Conservation (phyloP, 2,797 vertebrate genomes). For the Characodon lateralis region DNA sequence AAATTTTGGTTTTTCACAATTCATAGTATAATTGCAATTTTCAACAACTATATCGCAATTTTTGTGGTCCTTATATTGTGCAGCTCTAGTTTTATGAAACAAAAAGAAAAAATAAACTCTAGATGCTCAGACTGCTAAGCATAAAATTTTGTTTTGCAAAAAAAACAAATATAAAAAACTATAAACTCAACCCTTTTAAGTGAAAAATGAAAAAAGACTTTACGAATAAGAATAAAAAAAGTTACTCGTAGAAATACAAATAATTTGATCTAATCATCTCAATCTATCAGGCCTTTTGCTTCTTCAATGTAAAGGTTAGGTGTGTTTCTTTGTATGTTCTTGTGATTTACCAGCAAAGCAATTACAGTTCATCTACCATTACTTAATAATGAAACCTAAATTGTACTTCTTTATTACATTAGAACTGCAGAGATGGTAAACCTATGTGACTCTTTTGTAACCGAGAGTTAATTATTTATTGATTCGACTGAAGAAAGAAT, state of each 20-base stretch:
- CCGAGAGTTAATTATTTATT: constrained; percentile 31
- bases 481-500: constrained; percentile 33
- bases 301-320: background rate
- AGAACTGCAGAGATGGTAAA: background rate
- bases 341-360: background rate
- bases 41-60: background rate
- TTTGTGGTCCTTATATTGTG: background rate
- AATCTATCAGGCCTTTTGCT: background rate
- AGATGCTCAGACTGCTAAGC: background rate
- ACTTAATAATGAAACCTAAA: background rate
- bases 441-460: constrained; percentile 5
- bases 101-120: background rate
- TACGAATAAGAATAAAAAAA: background rate
- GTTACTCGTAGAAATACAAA: background rate
- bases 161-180: background rate
- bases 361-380: background rate
- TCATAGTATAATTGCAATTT: background rate
- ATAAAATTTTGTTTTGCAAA: background rate
- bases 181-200: background rate
- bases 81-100: background rate
- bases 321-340: background rate
- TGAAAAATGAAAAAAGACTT: background rate
- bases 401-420: background rate
- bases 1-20: background rate
- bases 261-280: too few relatives aligned